Evolutionary conservation across 2,797 vertebrate genomes (phyloP).

Genomic region (Spatula clypeata): DNA sequence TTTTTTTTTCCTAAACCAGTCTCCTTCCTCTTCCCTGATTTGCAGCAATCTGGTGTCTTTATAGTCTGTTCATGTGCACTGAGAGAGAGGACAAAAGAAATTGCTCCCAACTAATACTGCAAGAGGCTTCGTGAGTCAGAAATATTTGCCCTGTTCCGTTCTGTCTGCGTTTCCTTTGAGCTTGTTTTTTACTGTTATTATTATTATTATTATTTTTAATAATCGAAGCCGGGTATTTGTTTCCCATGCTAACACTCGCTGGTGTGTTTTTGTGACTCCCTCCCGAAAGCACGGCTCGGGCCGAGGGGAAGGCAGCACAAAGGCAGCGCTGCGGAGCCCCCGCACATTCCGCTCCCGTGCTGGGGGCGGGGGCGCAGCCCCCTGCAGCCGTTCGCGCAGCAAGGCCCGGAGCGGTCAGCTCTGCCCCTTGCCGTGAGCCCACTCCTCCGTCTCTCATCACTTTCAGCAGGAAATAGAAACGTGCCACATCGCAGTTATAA

Average conservation of each 20-base stretch:
- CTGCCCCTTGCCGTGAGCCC: neutral
- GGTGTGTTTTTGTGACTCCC: neutral
- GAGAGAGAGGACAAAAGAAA: conserved; percentile 42
- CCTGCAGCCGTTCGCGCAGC: neutral
- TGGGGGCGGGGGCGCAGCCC: neutral
- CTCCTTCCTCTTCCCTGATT: neutral
- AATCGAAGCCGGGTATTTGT: neutral
- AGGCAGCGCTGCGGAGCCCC: conserved; percentile 8
- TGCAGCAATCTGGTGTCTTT: neutral
- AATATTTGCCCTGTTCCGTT: rapidly evolving
- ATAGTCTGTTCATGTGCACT: neutral
- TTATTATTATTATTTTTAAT: neutral
- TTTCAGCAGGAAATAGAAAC: neutral
- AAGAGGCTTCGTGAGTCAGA: neutral
- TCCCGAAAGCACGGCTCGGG: neutral
- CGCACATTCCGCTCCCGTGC: conserved; percentile 16
- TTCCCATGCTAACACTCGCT: neutral
- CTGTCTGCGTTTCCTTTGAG: rapidly evolving
- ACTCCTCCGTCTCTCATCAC: neutral
- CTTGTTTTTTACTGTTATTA: rapidly evolving
- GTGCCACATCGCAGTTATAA: rapidly evolving
- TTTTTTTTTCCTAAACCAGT: neutral
- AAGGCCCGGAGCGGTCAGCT: neutral
- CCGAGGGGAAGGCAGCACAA: neutral
- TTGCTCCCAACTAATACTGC: neutral